Base-by-base conservation (phyloP, 2,797 vertebrate species). In the Anolis apletophallus region DNA sequence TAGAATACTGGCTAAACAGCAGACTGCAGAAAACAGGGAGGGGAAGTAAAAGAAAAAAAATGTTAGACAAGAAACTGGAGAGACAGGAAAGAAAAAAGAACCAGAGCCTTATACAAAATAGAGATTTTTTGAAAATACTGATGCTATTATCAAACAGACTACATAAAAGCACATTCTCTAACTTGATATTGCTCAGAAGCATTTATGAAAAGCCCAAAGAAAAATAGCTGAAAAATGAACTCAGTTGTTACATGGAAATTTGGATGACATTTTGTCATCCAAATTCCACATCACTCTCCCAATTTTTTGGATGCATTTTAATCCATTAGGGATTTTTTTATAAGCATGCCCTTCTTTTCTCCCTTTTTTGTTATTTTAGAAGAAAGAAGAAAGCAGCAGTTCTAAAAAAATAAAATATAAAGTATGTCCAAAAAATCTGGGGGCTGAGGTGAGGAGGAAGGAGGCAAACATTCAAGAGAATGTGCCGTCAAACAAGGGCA, bases 391-490 rank as follows among this genome's bases (percentile, higher is more conserved):
- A 88, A 46, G 83, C 85, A 85, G 79, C 46, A 85, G 81, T 88
- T 91, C 87, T 46, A 57, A 72, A 87, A 59, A 81, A 29, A 92
- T 80, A 52, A 80, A 52, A 80, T n/a, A n/a, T n/a, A n/a, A 88
- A 92, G 81, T 36, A 75, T 34, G 81, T 82, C 82, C 36, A 54
- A 52, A 78, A 92, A 92, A 23, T 26, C 5, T 64, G 61, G 10
- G 61, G 23, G 8, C 23, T 21, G 59, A 80, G 73, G 89, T 23
- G 81, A 87, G 93, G 73, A 87, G 74, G 83, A 89, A 93, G 92
- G 23, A 57, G 40, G 92, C 90, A 94, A 93, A 91, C 91, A 90
- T 90, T 91, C 61, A 87, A 90, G 92, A 68, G 81, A 91, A 55
- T 86, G 92, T 89, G 84, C 93, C 84, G 92, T 89, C 72, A 88